These are phyloP conservation scores for Tipula vernalis DNA, from an alignment of 2,888 invertebrate genomes.

Conservation along the genomic window DNA sequence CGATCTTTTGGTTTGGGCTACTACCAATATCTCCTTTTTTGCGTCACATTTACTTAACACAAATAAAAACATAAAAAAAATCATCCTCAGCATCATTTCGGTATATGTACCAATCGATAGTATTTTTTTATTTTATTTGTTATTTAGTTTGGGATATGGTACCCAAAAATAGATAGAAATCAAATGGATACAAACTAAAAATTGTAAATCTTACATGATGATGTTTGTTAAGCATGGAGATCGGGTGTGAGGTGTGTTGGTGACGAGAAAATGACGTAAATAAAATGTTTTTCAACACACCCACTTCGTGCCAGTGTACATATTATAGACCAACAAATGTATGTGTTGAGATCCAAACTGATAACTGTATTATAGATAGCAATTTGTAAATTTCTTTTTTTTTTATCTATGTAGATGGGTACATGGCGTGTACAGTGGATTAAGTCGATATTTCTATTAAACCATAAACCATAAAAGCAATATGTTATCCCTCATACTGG, in stretches of 20 bases:
- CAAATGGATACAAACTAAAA: not conserved
- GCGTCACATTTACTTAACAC: not conserved
- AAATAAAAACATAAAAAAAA: not conserved
- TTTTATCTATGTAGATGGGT: not conserved
- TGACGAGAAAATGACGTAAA: not conserved
- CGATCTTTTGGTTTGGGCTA: too few relatives aligned
- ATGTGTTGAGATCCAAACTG: not conserved
- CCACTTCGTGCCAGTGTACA: not conserved
- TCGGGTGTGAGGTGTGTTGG: not conserved
- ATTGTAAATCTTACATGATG: not conserved
- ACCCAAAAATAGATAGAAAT: not conserved
- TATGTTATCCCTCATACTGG: not conserved
- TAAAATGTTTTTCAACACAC: not conserved
- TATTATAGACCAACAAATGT: not conserved
- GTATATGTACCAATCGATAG: not conserved
- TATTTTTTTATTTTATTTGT: not conserved
- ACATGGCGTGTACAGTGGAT: not conserved
- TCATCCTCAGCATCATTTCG: not conserved
- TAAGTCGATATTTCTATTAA: not conserved
- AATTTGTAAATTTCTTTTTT: not conserved
- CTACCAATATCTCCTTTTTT: not conserved
- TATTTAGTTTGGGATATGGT: not conserved
- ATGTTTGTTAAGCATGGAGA: not conserved
- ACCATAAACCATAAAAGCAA: not conserved
- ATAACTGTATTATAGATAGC: not conserved